Conservation (phyloP, 2,888 invertebrate genomes). For the Geotrupes spiniger region DNA sequence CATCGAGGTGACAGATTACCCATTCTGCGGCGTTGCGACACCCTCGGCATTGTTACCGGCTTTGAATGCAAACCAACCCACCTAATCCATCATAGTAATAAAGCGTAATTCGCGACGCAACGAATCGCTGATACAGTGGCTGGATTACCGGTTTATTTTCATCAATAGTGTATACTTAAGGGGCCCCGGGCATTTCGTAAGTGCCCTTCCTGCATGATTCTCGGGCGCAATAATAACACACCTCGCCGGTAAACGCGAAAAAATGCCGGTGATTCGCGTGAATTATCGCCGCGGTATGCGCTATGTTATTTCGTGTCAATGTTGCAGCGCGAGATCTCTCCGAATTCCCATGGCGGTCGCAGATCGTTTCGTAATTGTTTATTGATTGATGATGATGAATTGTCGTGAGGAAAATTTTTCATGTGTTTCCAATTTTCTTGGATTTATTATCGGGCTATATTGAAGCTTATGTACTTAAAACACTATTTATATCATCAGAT, state of each 20-base stretch:
- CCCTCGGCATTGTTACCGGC: slow-evolving; percentile 34
- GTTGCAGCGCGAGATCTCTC: too few relatives aligned
- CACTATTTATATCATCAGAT: too few relatives aligned
- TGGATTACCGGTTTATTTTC: slow-evolving; percentile 25
- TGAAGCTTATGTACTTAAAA: too few relatives aligned
- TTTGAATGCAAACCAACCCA: slow-evolving; percentile 33
- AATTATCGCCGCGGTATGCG: too few relatives aligned
- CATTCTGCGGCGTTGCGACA: slow-evolving; percentile 38
- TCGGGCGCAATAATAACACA: slow-evolving; percentile 18
- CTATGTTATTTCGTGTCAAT: too few relatives aligned
- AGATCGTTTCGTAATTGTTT: too few relatives aligned
- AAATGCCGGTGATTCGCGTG: too few relatives aligned
- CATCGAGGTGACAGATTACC: slow-evolving; percentile 46
- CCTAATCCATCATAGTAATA: slow-evolving; percentile 46
- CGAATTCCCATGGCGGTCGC: too few relatives aligned
- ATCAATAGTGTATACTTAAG: slow-evolving; percentile 19
- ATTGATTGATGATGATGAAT: too few relatives aligned
- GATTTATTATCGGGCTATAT: too few relatives aligned
- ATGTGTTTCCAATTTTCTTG: too few relatives aligned
- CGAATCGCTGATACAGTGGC: slow-evolving; percentile 28
- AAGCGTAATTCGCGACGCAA: slow-evolving; percentile 36
- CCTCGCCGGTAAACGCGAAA: slow-evolving; percentile 1
- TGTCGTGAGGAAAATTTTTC: too few relatives aligned
- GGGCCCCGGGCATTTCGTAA: slow-evolving; percentile 10
- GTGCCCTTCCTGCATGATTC: slow-evolving; percentile 13